Base-by-base conservation (phyloP, 1,140 invertebrate species). In the Araneus ventricosus region DNA sequence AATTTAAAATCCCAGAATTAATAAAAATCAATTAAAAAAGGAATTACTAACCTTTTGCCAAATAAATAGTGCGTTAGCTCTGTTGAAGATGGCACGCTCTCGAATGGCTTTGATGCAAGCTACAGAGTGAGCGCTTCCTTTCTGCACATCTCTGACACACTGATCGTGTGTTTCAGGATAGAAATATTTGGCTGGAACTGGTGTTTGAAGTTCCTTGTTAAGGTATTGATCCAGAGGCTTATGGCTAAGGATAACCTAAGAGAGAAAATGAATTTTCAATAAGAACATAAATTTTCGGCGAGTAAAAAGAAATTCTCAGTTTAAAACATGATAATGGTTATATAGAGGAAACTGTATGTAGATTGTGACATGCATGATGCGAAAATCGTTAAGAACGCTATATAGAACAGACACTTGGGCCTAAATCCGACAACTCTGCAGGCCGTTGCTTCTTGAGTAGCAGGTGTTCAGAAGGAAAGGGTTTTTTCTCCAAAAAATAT, bases 21-120 rank as follows among this genome's bases (percentile, higher is more conserved):
- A 52, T 17, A 52, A 45, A 45, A 45, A 45, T 7, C 8, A 8
- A 45, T 45, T 4, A 67, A 88, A 27, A 27, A 41, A 90, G 30
- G 14, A 39, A 37, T 61, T 1, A 61, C 70, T 37, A 24, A 93
- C 92, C 41, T 87, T 39, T 4, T 8, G 1, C 85, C 84, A 93
- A 4, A 30, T 3, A 10, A 34, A 2, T 30, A 45, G 63, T 27
- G 82, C 27, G 27, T 20, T 39, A 20, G n/a, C 34, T 22, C 41
- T 59, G 92, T 93, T 93, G 70, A 61, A 93, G n/a, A 88, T 80
- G 24, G 92, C 27, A 17, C n/a, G 17, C 61, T 93, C 92, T 10
- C 52, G n/a, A 4, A 93, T 80, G 27, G 85, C 85, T 22, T 41
- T 87, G 27, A 88, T 17, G 45, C 92, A 93, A 24, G 52, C 45